Evolutionary conservation across 1,140 invertebrate genomes (phyloP).

Genomic region (Drosophila virilis): DNA sequence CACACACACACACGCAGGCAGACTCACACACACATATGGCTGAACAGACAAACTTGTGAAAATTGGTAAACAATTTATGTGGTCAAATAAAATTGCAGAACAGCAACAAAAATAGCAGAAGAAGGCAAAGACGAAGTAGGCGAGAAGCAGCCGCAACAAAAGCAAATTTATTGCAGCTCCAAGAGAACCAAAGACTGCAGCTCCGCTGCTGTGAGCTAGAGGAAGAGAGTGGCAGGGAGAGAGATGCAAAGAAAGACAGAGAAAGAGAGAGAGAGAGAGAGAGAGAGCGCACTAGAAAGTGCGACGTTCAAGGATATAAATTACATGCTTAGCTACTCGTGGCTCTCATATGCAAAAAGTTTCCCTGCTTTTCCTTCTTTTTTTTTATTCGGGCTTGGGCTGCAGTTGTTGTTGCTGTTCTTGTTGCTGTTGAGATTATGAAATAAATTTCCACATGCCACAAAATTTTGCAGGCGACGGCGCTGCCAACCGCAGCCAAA

Average conservation of each 20-base stretch:
- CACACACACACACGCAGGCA: slow-evolving; percentile 21
- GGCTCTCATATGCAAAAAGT: slow-evolving; percentile 56
- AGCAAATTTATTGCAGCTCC: slow-evolving; percentile 51
- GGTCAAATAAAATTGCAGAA: slow-evolving; percentile 56
- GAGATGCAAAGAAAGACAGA: not conserved
- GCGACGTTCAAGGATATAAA: slow-evolving; percentile 50
- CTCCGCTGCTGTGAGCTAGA: slow-evolving; percentile 15
- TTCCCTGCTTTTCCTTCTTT: slow-evolving; percentile 2
- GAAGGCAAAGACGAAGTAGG: slow-evolving; percentile 9
- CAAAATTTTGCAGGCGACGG: slow-evolving; percentile 68
- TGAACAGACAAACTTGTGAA: slow-evolving; percentile 47
- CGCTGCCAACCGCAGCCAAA: slow-evolving; percentile 39
- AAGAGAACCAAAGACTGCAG: slow-evolving; percentile 33
- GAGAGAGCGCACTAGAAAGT: not conserved
- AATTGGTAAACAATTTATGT: slow-evolving; percentile 64
- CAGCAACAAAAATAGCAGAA: slow-evolving; percentile 16
- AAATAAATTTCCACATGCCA: slow-evolving; percentile 81
- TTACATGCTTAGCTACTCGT: slow-evolving; percentile 63
- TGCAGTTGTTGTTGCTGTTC: slow-evolving; percentile 29
- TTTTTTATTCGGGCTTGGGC: slow-evolving; percentile 23
- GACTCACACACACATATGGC: slow-evolving; percentile 1
- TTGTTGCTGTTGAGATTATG: slow-evolving; percentile 58
- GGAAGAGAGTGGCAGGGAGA: not conserved
- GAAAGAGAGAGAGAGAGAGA: not conserved
- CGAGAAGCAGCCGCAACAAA: slow-evolving; percentile 32